These are phyloP conservation scores for Drosophila prolongata DNA, from an alignment of 2,888 invertebrate genomes.

Conservation along the genomic window DNA sequence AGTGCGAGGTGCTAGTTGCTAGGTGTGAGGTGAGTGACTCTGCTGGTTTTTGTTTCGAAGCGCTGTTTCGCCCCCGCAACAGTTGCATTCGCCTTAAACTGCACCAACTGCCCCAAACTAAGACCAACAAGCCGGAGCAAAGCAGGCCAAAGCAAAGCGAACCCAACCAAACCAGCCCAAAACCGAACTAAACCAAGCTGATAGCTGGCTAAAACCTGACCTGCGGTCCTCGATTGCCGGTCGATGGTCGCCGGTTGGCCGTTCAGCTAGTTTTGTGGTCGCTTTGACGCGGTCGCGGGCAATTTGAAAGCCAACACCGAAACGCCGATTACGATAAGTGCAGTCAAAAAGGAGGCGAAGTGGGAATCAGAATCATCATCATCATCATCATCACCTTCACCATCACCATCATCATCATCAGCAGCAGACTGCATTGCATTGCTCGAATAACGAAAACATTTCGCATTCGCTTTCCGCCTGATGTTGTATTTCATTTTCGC, in stretches of 20 bases:
- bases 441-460: conserved; percentile 1
- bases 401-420: neutral
- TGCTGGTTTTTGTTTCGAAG: conserved; percentile 2
- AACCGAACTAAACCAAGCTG: conserved; percentile 4
- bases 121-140: neutral
- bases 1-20: conserved; percentile 25
- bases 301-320: conserved; percentile 61
- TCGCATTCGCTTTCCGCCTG: conserved; percentile 17
- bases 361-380: neutral
- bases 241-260: conserved; percentile 32
- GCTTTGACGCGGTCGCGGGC: conserved; percentile 63
- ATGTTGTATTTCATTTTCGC: conserved; percentile 20
- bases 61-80: conserved; percentile 24
- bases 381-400: conserved; percentile 29
- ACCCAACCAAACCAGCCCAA: conserved; percentile 3
- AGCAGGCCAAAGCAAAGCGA: conserved; percentile 5
- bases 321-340: conserved; percentile 53
- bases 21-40: conserved; percentile 47
- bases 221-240: conserved; percentile 28
- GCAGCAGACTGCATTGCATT: neutral
- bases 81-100: conserved; percentile 19
- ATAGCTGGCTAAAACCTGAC: conserved; percentile 4
- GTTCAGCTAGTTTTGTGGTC: conserved; percentile 69
- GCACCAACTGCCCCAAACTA: neutral
- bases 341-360: conserved; percentile 6